Percentiles rank a stretch among this genome's conserved stretches.
Conservation (phyloP, 2,113 vertebrate species). For the Anser brachyrhynchus region DNA sequence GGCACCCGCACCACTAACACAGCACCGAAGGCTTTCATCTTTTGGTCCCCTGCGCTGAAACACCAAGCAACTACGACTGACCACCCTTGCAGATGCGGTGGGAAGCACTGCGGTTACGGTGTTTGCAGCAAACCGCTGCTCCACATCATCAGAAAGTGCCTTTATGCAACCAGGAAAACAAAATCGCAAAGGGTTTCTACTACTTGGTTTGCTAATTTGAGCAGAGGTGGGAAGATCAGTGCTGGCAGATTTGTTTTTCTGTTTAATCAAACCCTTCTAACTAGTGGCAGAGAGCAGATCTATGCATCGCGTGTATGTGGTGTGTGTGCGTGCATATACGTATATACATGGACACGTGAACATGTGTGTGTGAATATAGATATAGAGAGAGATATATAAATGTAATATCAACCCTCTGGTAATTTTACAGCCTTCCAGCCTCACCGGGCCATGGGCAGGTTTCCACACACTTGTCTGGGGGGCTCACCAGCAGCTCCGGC, state of each 20-base stretch:
- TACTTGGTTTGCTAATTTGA: background rate
- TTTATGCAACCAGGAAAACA: slow-evolving; percentile 41
- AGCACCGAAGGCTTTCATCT: background rate
- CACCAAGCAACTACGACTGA: too few relatives aligned
- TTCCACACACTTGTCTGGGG: background rate
- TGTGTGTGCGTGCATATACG: background rate
- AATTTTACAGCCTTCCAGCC: background rate
- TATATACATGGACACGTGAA: background rate
- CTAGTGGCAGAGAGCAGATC: background rate
- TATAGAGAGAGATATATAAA: background rate
- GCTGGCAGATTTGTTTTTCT: background rate
- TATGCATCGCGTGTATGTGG: background rate
- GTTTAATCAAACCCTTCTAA: background rate
- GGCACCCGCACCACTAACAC: background rate
- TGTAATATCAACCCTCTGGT: slow-evolving; percentile 15
- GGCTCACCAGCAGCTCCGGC: background rate
- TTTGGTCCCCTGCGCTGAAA: rapidly evolving
- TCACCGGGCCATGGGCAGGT: background rate
- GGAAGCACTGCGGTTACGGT: background rate
- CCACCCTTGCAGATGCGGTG: too few relatives aligned
- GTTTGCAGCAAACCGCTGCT: slow-evolving; percentile 7
- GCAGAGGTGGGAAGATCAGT: background rate
- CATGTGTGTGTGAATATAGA: background rate
- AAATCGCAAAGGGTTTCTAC: background rate
- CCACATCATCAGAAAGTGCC: slow-evolving; percentile 69